Percentiles rank a stretch among this genome's conserved stretches.
Conservation (phyloP, 2,113 vertebrate species). For the Leptobrachium ailaonicum region DNA sequence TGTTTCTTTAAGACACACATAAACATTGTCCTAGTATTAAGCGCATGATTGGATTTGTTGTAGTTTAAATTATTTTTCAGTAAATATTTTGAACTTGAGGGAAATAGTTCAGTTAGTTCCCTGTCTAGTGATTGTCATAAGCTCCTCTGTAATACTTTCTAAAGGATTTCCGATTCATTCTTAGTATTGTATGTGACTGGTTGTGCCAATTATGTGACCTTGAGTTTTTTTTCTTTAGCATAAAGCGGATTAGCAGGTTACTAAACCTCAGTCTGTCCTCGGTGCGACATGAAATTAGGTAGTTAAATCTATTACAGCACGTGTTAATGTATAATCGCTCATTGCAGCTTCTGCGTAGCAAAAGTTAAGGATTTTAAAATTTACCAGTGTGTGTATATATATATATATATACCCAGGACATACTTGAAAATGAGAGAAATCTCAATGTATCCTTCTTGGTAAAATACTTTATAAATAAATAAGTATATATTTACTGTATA, state of each 20-base stretch:
- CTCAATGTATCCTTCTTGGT: too few relatives aligned
- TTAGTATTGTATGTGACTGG: not conserved
- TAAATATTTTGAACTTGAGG: too few relatives aligned
- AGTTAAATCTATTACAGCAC: slow-evolving; percentile 40
- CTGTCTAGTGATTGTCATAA: not conserved
- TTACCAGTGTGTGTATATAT: too few relatives aligned
- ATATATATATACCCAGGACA: too few relatives aligned
- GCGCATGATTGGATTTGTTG: too few relatives aligned
- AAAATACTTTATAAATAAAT: too few relatives aligned
- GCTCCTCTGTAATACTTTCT: not conserved
- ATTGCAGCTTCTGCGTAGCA: not conserved
- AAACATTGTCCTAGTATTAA: too few relatives aligned
- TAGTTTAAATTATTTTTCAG: too few relatives aligned
- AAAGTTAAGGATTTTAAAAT: slow-evolving; percentile 1
- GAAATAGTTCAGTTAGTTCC: not conserved
- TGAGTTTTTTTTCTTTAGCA: slow-evolving; percentile 24
- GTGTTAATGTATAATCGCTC: slow-evolving; percentile 40
- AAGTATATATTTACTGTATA: too few relatives aligned
- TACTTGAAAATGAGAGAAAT: too few relatives aligned
- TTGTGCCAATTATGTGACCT: slow-evolving; percentile 32
- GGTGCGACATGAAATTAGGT: slow-evolving; percentile 46
- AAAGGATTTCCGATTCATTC: not conserved
- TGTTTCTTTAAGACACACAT: too few relatives aligned
- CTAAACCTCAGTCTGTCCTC: slow-evolving; percentile 44
- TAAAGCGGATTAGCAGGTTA: slow-evolving; percentile 45